Conservation (phyloP, 2,797 vertebrate genomes). For the Varecia variegata region DNA sequence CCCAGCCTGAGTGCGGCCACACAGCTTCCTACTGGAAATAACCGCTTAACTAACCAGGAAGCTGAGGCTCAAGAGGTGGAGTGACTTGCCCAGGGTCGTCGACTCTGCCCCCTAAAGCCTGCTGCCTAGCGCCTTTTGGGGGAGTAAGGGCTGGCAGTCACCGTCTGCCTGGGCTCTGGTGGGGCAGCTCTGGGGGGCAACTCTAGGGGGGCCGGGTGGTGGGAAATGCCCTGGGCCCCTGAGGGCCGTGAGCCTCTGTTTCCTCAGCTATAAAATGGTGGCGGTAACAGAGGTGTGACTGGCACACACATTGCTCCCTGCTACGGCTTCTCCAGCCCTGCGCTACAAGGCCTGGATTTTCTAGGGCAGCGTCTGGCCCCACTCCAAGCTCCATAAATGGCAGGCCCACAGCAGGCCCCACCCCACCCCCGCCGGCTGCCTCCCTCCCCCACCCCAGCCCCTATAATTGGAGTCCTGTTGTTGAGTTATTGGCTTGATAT, state of each 20-base stretch:
- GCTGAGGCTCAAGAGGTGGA: neutral
- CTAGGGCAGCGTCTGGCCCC: neutral
- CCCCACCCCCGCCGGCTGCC: neutral
- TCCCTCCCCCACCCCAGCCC: neutral
- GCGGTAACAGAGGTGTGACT: neutral
- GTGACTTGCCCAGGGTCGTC: neutral
- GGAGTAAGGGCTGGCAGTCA: neutral
- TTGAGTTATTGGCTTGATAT: constrained; percentile 47
- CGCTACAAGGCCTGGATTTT: constrained; percentile 1
- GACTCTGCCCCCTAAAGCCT: neutral
- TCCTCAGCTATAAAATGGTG: neutral
- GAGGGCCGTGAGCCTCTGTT: neutral
- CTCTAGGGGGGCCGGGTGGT: neutral
- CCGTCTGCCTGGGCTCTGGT: neutral
- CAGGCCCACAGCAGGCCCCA: neutral
- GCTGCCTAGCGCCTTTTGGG: neutral
- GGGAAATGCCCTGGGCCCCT: neutral
- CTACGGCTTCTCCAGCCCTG: neutral
- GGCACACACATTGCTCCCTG: neutral
- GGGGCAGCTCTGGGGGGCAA: neutral
- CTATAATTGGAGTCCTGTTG: constrained; percentile 25
- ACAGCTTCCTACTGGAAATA: neutral
- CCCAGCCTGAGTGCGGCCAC: neutral
- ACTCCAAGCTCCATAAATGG: constrained; percentile 14
- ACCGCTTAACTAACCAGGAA: neutral